Base-by-base conservation (phyloP, 2,888 invertebrate species). In the Hirtodrosophila alboralis region DNA sequence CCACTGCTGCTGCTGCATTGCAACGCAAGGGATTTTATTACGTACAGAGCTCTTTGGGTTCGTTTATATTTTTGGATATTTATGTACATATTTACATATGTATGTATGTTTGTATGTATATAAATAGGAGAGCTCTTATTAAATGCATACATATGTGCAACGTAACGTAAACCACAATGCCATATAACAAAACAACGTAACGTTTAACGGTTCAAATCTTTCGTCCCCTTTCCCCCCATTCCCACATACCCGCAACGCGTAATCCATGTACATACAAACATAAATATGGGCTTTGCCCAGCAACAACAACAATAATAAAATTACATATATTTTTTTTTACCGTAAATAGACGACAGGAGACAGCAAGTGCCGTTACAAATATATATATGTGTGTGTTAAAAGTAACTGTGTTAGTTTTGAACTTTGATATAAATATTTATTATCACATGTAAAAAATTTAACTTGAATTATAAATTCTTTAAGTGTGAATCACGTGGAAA, bases 41-140 rank as follows among this genome's bases (percentile, higher is more conserved):
- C 79, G 86, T 85, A 64, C 56, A 63, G 64, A 56, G 36, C 48
- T 18, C 48, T 45, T 60, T 76, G 66, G 77, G 63, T 77, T 77
- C 78, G 78, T 84, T 81, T 79, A 83, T 80, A 80, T 85, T 80
- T 80, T 80, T 80, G 79, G 79, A 80, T 66, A 75, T 83, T 78
- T 74, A 64, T 64, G 63, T 57, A 36, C 34, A 33, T 36, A 47
- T 43, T 47, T 60, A 60, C 51, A 57, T 58, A 23, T 60, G 37
- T 53, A 43, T 48, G 37, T 44, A 40, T 45, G 34, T 58, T 31
- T 26, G 37, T 47, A 45, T 33, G 44, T 43, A 48, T 45, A 69
- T 58, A 69, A 56, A 58, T 74, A 72, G 67, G 45, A 71, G 72
- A 53, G 43, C 59, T 23, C 45, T 41, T 51, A 54, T 59, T 80